Evolutionary conservation across 2,888 invertebrate species (phyloP).

Genomic region (Amphipyra berbera): DNA sequence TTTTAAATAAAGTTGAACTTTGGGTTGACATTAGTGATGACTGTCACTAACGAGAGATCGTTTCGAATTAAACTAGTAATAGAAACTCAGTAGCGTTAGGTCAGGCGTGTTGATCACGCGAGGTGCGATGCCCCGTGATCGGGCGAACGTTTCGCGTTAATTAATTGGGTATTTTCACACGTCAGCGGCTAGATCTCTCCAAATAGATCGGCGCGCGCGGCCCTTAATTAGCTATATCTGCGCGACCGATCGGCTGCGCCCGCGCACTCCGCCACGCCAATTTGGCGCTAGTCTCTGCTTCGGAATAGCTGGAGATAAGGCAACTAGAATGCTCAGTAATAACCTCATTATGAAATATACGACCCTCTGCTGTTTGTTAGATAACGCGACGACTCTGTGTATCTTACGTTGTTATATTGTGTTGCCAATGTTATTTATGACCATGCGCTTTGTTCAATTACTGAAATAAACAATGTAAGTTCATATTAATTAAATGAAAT

Average conservation of each 20-base stretch:
- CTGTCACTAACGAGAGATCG: constrained; percentile 61
- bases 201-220: constrained; percentile 87
- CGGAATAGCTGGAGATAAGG: constrained; percentile 83
- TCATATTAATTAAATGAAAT: constrained; percentile 31
- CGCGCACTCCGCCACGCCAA: constrained; percentile 87
- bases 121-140: constrained; percentile 80
- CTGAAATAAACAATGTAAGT: constrained; percentile 45
- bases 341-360: constrained; percentile 89
- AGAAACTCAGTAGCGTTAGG: constrained; percentile 70
- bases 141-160: constrained; percentile 84
- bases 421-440: constrained; percentile 50
- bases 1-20: constrained; percentile 11
- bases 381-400: constrained; percentile 72
- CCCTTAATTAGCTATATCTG: constrained; percentile 89
- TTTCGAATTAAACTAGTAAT: constrained; percentile 73
- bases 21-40: constrained; percentile 38
- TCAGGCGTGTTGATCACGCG: constrained; percentile 79
- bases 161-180: constrained; percentile 90
- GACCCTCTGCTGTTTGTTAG: constrained; percentile 76
- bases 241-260: constrained; percentile 82
- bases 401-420: constrained; percentile 46
- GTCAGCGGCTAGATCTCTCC: constrained; percentile 88
- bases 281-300: constrained; percentile 85
- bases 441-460: constrained; percentile 49
- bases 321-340: constrained; percentile 85